A percentile compares a stretch with the other conserved stretches of the same genome.
Evolutionary conservation across 2,888 invertebrate species (phyloP).

Genomic region (Cantharis nigra): DNA sequence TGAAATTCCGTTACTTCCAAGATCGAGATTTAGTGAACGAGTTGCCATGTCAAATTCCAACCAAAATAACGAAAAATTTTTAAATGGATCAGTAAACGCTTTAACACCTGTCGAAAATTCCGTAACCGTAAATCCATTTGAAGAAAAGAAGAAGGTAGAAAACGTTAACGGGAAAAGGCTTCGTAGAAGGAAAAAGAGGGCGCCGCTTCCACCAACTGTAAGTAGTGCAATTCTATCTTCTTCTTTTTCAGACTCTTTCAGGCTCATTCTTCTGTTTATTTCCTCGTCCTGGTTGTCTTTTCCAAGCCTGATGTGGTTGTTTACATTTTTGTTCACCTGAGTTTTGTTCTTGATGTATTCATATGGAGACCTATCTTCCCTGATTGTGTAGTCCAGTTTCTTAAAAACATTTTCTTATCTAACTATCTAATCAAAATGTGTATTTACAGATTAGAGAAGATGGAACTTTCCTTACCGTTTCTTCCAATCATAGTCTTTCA

Average conservation of each 20-base stretch:
- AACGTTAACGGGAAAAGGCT: slow-evolving; percentile 11
- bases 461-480: slow-evolving; percentile 8
- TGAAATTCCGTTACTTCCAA: slow-evolving; percentile 12
- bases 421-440: too few species aligned
- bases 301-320: too few species aligned
- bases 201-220: slow-evolving; percentile 37
- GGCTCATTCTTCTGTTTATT: too few species aligned
- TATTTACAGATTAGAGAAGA: slow-evolving; percentile 17
- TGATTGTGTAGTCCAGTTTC: too few species aligned
- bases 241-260: too few species aligned
- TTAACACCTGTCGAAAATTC: not conserved
- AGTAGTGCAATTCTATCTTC: not conserved
- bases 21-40: slow-evolving; percentile 27
- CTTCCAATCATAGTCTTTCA: slow-evolving; percentile 25
- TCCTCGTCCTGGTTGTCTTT: too few species aligned
- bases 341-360: too few species aligned
- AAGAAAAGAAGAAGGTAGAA: slow-evolving; percentile 17
- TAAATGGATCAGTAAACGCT: not conserved
- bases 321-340: too few species aligned
- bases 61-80: not conserved
- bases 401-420: too few species aligned
- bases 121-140: slow-evolving; percentile 30
- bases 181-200: slow-evolving; percentile 34
- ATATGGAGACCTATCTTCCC: too few species aligned
- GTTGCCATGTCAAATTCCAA: slow-evolving; percentile 5